A percentile compares a stretch with the other conserved stretches of the same genome.
These are phyloP conservation scores for Otus sunia DNA, from an alignment of 2,113 vertebrate species.

Conservation along the genomic window DNA sequence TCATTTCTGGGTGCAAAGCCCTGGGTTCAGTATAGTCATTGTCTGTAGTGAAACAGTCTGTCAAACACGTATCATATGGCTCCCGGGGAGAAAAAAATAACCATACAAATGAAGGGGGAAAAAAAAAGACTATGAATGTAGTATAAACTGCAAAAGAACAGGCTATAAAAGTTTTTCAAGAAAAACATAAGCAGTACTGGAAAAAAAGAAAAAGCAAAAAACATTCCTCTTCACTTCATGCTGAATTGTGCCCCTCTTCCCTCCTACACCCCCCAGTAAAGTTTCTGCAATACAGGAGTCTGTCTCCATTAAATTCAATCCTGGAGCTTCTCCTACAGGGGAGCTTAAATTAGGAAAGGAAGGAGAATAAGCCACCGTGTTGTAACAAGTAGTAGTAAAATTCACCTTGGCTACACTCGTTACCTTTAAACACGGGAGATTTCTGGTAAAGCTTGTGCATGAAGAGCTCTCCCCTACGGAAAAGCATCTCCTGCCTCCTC, in stretches of 20 bases:
- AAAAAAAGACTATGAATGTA: neutral
- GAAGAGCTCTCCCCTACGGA: neutral
- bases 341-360: neutral
- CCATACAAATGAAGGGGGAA: neutral
- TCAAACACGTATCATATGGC: neutral
- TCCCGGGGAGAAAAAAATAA: neutral
- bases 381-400: neutral
- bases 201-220: neutral
- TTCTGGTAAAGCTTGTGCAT: neutral
- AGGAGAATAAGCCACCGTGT: neutral
- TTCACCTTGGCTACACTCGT: neutral
- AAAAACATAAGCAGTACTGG: neutral
- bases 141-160: neutral
- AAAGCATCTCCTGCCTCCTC: neutral
- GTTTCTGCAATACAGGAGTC: rapidly evolving
- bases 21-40: neutral
- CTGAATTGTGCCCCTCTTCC: neutral
- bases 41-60: neutral
- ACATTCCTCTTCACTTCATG: neutral
- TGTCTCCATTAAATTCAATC: neutral
- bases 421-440: neutral
- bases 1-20: neutral
- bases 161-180: neutral
- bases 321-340: neutral
- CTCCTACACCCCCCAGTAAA: rapidly evolving